Evolutionary conservation across 2,888 invertebrate species (phyloP).

Genomic region (Drosophila kuntzei): DNA sequence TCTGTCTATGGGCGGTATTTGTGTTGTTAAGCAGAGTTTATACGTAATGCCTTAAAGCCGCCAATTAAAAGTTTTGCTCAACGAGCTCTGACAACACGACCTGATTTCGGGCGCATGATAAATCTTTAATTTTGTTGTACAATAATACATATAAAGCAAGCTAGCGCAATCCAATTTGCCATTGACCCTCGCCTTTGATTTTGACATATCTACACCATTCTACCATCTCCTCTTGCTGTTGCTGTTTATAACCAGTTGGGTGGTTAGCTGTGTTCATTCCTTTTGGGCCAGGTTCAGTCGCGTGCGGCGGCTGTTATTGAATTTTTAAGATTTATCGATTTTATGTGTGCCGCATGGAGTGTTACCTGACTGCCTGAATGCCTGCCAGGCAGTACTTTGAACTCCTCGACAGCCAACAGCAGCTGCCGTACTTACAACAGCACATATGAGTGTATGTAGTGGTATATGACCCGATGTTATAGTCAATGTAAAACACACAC

Average conservation of each 20-base stretch:
- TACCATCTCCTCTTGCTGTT: background rate
- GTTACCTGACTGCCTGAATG: slow-evolving; percentile 7
- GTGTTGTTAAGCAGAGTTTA: slow-evolving; percentile 18
- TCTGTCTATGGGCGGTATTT: slow-evolving; percentile 35
- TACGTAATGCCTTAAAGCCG: slow-evolving; percentile 72
- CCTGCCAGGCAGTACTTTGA: slow-evolving; percentile 50
- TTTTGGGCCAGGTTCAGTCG: slow-evolving; percentile 34
- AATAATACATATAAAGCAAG: slow-evolving; percentile 9
- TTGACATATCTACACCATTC: slow-evolving; percentile 24
- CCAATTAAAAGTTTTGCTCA: slow-evolving; percentile 73
- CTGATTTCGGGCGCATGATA: slow-evolving; percentile 48
- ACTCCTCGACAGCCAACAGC: slow-evolving; percentile 47
- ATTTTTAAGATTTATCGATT: slow-evolving; percentile 81
- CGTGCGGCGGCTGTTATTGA: slow-evolving; percentile 76
- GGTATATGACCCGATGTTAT: slow-evolving; percentile 68
- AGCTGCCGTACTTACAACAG: slow-evolving; percentile 54
- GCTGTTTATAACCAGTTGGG: slow-evolving; percentile 11
- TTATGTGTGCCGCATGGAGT: slow-evolving; percentile 49
- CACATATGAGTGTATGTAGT: slow-evolving; percentile 19
- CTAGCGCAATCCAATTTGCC: slow-evolving; percentile 62
- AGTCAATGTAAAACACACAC: slow-evolving; percentile 75
- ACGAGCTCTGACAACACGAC: slow-evolving; percentile 16
- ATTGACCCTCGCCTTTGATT: slow-evolving; percentile 71
- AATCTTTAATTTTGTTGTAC: slow-evolving; percentile 59
- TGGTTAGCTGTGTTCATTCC: slow-evolving; percentile 4